These are phyloP conservation scores for Crematogaster levior DNA, from an alignment of 2,888 invertebrate species.

Conservation along the genomic window DNA sequence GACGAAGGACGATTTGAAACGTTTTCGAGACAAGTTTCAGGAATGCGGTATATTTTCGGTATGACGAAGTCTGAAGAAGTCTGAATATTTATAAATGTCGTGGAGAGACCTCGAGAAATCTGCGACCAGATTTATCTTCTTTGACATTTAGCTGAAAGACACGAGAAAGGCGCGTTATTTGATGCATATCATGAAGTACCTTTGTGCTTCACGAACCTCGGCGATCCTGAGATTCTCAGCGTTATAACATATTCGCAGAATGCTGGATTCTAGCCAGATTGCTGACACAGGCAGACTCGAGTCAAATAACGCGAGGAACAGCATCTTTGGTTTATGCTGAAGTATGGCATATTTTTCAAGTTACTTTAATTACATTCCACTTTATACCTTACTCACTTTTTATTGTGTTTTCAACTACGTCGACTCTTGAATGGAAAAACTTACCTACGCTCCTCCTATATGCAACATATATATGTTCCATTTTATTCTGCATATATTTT, in stretches of 20 bases:
- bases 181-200: slow-evolving; percentile 23
- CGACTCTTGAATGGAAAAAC: not conserved
- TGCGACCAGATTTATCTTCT: slow-evolving; percentile 57
- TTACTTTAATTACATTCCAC: not conserved
- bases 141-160: slow-evolving; percentile 61
- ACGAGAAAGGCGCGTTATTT: slow-evolving; percentile 28
- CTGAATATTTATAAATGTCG: slow-evolving; percentile 64
- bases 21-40: not conserved
- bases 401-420: not conserved
- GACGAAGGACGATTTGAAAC: not conserved
- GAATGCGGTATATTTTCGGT: slow-evolving; percentile 43
- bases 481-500: not conserved
- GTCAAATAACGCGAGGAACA: not conserved
- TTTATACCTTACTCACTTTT: no score
- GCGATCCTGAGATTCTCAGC: slow-evolving; percentile 20
- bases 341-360: not conserved
- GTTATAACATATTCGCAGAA: not conserved
- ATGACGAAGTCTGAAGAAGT: slow-evolving; percentile 13
- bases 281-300: not conserved
- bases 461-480: not conserved
- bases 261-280: not conserved
- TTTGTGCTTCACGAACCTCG: not conserved
- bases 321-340: not conserved
- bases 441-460: not conserved
- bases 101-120: not conserved